Evolutionary conservation across 2,797 vertebrate species (phyloP), one percentile per base, ranked within the genome.

Genomic region (Eptatretus atami): DNA sequence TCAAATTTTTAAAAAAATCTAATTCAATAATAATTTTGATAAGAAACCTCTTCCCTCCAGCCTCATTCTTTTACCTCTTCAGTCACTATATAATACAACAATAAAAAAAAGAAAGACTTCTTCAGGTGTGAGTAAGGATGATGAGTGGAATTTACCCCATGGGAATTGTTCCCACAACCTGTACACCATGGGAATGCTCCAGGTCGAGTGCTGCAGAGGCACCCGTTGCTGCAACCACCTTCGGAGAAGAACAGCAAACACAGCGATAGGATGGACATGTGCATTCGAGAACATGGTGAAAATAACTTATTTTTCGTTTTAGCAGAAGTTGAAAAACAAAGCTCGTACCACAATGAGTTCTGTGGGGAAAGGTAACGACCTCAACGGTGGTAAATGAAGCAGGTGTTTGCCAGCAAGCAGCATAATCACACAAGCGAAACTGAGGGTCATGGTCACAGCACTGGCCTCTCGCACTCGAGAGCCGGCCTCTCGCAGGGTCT

Each of bases 81-180:
- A 44, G 4, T 8, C 31, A 44, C 4, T 19, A 19, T 19, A 15
- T 5, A 60, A 9, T 19, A 19, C 55, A 60, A 9, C 14, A 15
- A 44, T 44, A 44, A 44, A 3, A 19, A 44, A 44, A 3, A 10
- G 52, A 1, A 1, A 53, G 3, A 2, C 64, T 12, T 11, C 25
- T 1, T 8, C n/a, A 6, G 12, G 31, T 65, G n/a, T 15, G n/a
- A 19, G 63, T 52, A 63, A 44, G 13, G 15, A 63, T 63, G 4
- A 54, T 13, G 52, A 14, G 63, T 44, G 54, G 68, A 24, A 15
- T 86, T 80, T 66, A 98, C 88, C 87, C 85, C 6, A 77, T 75
- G 13, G 90, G 84, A 68, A 98, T 93, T 65, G 77, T 66, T 64
- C 86, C 88, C 69, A 98, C 87, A 24, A 87, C 77, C 0, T 78